Percentiles rank a stretch among this genome's conserved stretches.
Conservation (phyloP, 2,797 vertebrate species). For the Dermochelys coriacea region DNA sequence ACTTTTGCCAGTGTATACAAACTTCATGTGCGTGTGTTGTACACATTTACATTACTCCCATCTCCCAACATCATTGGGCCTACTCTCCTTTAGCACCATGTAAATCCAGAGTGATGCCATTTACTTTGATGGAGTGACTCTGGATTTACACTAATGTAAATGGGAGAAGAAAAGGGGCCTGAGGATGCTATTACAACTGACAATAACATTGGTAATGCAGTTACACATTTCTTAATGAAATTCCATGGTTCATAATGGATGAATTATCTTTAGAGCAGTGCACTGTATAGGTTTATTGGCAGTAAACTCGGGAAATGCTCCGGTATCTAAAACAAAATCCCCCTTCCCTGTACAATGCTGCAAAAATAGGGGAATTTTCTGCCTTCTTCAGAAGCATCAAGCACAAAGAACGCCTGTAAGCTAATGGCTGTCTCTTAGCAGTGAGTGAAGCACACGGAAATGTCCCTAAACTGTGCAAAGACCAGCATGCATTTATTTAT, state of each 20-base stretch:
- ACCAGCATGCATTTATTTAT: slow-evolving; percentile 28
- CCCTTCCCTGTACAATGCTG: neutral
- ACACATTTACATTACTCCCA: neutral
- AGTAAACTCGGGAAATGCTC: neutral
- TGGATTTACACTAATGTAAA: neutral
- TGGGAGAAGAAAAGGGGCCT: neutral
- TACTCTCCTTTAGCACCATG: neutral
- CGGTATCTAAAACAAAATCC: neutral
- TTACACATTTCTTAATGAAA: neutral
- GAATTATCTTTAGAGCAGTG: neutral
- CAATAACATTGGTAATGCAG: neutral
- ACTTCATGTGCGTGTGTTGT: neutral
- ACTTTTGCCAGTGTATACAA: neutral
- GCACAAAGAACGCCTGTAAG: slow-evolving; percentile 18
- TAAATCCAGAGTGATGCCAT: neutral
- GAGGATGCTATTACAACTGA: neutral
- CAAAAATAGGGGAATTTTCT: neutral
- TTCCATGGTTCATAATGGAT: neutral
- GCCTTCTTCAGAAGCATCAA: neutral
- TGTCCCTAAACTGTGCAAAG: slow-evolving; percentile 50
- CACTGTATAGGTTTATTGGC: neutral
- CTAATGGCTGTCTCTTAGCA: slow-evolving; percentile 11
- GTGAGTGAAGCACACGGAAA: neutral
- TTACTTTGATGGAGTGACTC: neutral
- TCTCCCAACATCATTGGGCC: neutral